phyloP scores from a whole-genome alignment of 2,113 vertebrate genomes.

The Carassius auratus region DNA sequence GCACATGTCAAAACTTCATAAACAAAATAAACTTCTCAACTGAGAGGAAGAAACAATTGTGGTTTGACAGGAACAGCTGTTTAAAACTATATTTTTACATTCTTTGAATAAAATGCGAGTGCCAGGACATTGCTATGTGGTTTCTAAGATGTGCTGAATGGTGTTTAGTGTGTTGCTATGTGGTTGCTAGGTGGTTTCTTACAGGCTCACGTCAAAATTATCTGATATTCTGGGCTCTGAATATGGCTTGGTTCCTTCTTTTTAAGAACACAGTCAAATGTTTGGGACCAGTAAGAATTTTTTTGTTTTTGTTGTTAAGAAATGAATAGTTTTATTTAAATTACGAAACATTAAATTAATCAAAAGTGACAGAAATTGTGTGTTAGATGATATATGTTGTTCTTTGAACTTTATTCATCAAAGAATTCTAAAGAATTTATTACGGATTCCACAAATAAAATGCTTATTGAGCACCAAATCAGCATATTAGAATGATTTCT shows the following conservation, averaged over 20 bases:
- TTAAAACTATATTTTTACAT: background rate
- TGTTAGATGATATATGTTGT: too few species aligned
- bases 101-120: background rate
- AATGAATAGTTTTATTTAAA: background rate
- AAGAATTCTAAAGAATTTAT: background rate
- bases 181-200: background rate
- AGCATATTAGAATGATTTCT: background rate
- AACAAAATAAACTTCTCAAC: background rate
- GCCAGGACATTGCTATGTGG: background rate
- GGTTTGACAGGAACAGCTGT: background rate
- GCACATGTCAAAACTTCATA: background rate
- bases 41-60: slow-evolving; percentile 7
- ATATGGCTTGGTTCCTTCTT: background rate
- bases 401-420: too few species aligned
- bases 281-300: background rate
- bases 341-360: background rate
- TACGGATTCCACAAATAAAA: background rate
- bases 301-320: background rate
- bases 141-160: background rate
- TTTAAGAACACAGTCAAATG: background rate
- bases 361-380: background rate
- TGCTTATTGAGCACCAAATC: background rate
- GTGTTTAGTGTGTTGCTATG: background rate
- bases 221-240: background rate
- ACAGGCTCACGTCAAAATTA: background rate